Evolutionary conservation across 2,888 invertebrate species (phyloP), one percentile per base, ranked within the genome.

Genomic region (Dryococelus australis): DNA sequence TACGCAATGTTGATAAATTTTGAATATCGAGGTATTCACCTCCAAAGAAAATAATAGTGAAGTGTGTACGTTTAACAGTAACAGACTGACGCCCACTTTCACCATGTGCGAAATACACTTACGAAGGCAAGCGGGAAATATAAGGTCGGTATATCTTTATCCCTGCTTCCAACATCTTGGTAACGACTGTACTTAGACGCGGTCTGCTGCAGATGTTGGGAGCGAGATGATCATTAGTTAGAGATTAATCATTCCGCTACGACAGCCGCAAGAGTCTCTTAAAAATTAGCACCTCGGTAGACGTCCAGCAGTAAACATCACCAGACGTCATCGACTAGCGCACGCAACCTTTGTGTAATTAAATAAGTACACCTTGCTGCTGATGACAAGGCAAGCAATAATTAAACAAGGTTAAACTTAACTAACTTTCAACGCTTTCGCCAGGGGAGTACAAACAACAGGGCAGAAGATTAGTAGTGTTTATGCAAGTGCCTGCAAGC

Each of bases 301-400:
- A n/a, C 16, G 65, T 20, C 24, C 2, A 65, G 65, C n/a, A 12
- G 65, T 65, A 20, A 65, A 65, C 6, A n/a, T 16, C 65, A 16
- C 16, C 16, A 65, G 24, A n/a, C 65, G 24, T 65, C n/a, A 24
- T 24, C 65, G 65, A 20, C 10, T 24, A 3, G n/a, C 65, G n/a
- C n/a, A n/a, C n/a, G 65, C n/a, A 47, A 47, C 47, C 24, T 65
- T 20, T 65, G 8, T 8, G 24, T 65, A 10, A 65, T 65, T 65
- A 65, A 65, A 24, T 65, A 65, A 65, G 65, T 65, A 65, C 65
- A 16, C 65, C n/a, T 20, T 6, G 51, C 65, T 65, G 65, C n/a
- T 65, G 65, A 65, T 65, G 65, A 65, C 65, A 65, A 65, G 65
- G 16, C 65, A 65, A 65, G 24, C 65, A 65, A n/a, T 65, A 65